A percentile compares a stretch with the other conserved stretches of the same genome.
These are phyloP conservation scores for Phylloscopus collybita DNA, from an alignment of 2,797 vertebrate species.

Conservation along the genomic window DNA sequence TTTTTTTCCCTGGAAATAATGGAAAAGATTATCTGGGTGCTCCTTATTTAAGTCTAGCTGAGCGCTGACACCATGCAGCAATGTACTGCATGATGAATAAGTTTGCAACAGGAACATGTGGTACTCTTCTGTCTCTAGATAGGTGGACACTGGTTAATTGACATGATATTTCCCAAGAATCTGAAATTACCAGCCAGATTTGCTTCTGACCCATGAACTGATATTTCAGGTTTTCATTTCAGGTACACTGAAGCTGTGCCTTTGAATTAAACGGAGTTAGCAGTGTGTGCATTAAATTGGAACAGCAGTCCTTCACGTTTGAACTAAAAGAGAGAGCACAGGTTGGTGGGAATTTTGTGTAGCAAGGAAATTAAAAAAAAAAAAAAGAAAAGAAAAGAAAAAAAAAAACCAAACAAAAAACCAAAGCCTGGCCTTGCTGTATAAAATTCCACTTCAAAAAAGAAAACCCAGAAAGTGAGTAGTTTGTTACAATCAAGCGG, in stretches of 20 bases:
- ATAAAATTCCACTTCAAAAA: conserved; percentile 63
- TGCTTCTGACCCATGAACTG: background rate
- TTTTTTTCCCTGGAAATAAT: background rate
- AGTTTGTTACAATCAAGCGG: conserved; percentile 62
- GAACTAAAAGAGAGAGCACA: background rate
- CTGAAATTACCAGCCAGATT: background rate
- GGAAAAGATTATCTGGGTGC: background rate
- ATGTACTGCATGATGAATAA: background rate
- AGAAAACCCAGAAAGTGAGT: conserved; percentile 50
- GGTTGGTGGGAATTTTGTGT: conserved; percentile 31
- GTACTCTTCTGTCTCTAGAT: background rate
- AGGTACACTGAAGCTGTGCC: background rate
- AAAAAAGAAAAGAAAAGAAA: rapidly evolving
- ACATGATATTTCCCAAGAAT: background rate
- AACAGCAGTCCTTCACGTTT: background rate
- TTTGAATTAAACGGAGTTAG: background rate
- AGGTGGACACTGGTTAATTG: background rate
- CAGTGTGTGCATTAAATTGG: background rate
- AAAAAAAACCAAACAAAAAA: background rate
- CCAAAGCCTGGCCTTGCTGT: background rate
- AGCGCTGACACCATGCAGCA: background rate
- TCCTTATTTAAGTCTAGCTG: background rate
- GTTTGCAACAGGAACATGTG: background rate
- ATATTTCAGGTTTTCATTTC: background rate
- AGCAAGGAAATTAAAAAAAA: background rate